Evolutionary conservation across 2,113 vertebrate genomes (phyloP).

Genomic region (Ictalurus punctatus): DNA sequence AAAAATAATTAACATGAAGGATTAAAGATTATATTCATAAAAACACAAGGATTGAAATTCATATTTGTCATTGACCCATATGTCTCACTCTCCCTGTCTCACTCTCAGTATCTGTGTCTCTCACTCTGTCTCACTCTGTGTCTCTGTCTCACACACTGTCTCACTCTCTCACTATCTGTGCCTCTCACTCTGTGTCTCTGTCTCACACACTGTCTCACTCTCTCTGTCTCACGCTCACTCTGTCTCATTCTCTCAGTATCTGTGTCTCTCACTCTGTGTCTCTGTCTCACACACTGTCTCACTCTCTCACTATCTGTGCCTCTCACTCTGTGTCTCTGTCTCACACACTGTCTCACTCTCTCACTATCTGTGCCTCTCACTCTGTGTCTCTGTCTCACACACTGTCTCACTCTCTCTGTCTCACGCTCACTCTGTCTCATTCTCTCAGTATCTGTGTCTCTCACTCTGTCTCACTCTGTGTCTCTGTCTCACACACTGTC

Average conservation of each 20-base stretch:
- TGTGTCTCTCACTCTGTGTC: neutral
- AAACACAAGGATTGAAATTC: neutral
- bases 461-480: no score
- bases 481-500: no score
- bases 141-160: neutral
- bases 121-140: neutral
- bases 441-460: no score
- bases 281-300: neutral
- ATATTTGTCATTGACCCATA: constrained; percentile 6
- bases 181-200: neutral
- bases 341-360: no score
- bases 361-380: no score
- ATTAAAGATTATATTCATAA: neutral
- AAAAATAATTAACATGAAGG: neutral
- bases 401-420: neutral
- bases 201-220: neutral
- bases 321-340: neutral
- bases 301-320: no score
- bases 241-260: neutral
- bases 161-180: neutral
- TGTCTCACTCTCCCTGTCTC: neutral
- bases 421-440: neutral
- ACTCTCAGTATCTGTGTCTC: no score
- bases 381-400: neutral
- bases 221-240: neutral